Evolutionary conservation across 1,140 invertebrate genomes (phyloP).

Genomic region (Planococcus citri): DNA sequence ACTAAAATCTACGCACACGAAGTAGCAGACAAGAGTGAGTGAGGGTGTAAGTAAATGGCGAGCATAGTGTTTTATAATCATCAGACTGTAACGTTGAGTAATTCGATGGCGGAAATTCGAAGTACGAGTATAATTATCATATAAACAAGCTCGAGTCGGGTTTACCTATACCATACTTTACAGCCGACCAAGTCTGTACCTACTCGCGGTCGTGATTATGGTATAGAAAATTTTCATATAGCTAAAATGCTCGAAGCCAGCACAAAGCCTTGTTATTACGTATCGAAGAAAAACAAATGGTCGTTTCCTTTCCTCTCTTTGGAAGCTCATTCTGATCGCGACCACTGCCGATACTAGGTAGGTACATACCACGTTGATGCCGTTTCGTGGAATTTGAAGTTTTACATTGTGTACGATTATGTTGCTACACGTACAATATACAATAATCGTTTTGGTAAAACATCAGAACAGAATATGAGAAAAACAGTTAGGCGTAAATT

Average conservation of each 20-base stretch:
- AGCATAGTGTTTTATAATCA: too few relatives aligned
- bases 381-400: too few relatives aligned
- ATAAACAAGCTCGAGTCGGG: not conserved
- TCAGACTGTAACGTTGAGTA: not conserved
- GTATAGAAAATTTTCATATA: not conserved
- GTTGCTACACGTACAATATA: too few relatives aligned
- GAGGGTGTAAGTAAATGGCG: constrained; percentile 49
- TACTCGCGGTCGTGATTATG: not conserved
- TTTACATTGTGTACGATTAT: too few relatives aligned
- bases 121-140: not conserved
- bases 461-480: too few relatives aligned
- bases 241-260: not conserved
- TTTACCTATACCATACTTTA: not conserved
- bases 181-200: too few relatives aligned
- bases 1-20: constrained; percentile 26
- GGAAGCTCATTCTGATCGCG: too few relatives aligned
- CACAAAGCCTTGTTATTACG: not conserved
- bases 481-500: not conserved
- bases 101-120: constrained; percentile 2
- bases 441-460: too few relatives aligned
- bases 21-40: constrained; percentile 34
- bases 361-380: too few relatives aligned
- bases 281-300: not conserved
- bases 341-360: too few relatives aligned
- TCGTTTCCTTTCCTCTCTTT: too few relatives aligned